A percentile compares a stretch with the other conserved stretches of the same genome.
Conservation (phyloP, 2,888 invertebrate genomes). For the Platypus cylindrus region DNA sequence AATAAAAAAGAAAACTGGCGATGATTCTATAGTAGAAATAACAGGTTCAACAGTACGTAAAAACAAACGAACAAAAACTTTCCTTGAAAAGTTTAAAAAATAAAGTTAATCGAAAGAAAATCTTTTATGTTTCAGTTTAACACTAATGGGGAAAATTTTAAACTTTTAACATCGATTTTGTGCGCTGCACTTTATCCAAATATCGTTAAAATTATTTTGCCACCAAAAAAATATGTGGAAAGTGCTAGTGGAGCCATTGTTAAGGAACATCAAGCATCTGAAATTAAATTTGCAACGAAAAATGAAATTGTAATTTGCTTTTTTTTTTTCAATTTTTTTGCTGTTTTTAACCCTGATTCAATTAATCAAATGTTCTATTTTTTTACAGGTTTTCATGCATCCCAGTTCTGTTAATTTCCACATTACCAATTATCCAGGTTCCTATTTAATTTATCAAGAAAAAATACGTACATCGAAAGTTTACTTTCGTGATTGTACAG, state of each 20-base stretch:
- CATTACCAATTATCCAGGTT: slow-evolving; percentile 53
- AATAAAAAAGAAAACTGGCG: slow-evolving; percentile 39
- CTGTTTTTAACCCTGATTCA: too few species aligned
- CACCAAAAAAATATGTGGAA: slow-evolving; percentile 62
- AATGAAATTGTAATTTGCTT: slow-evolving; percentile 48
- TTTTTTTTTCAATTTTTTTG: slow-evolving; percentile 2
- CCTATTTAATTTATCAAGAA: slow-evolving; percentile 71
- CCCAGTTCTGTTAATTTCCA: slow-evolving; percentile 64
- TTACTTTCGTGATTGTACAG: slow-evolving; percentile 67
- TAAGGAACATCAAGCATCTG: slow-evolving; percentile 53
- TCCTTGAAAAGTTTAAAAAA: not conserved
- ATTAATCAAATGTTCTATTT: too few species aligned
- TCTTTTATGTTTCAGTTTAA: slow-evolving; percentile 46
- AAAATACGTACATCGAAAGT: slow-evolving; percentile 70
- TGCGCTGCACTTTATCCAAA: slow-evolving; percentile 91
- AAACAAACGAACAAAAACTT: not conserved
- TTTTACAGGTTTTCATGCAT: slow-evolving; percentile 44
- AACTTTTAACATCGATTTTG: slow-evolving; percentile 67
- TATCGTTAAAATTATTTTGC: slow-evolving; percentile 70
- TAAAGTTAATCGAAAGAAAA: not conserved
- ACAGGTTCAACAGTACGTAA: slow-evolving; percentile 23
- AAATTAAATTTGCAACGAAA: slow-evolving; percentile 61
- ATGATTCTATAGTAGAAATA: slow-evolving; percentile 46
- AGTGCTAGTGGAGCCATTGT: slow-evolving; percentile 65
- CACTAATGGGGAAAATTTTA: slow-evolving; percentile 58